These are phyloP conservation scores for Stichodactyla mertensii DNA, from an alignment of 64 coral and sea anemone species.

Conservation along the genomic window DNA sequence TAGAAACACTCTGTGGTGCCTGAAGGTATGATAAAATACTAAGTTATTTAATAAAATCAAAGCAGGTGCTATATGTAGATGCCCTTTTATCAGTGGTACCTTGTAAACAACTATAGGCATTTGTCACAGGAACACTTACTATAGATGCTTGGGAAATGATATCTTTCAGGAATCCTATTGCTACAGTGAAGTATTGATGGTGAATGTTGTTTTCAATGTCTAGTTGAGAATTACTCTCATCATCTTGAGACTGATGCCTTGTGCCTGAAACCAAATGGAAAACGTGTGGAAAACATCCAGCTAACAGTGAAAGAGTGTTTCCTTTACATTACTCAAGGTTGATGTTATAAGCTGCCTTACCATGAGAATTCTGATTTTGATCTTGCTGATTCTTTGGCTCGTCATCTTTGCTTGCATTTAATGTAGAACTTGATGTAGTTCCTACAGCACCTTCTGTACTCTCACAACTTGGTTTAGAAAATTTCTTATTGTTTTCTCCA, in stretches of 20 bases:
- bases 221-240: not conserved
- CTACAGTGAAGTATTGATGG: slow-evolving; percentile 80
- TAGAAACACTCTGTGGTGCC: slow-evolving; percentile 73
- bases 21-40: not conserved
- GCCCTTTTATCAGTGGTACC: not conserved
- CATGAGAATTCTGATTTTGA: slow-evolving; percentile 3
- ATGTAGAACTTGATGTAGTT: not conserved
- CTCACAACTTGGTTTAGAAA: not conserved
- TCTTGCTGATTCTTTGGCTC: not conserved
- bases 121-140: slow-evolving; percentile 11
- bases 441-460: not conserved
- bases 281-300: not conserved
- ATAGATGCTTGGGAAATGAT: slow-evolving; percentile 60
- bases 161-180: slow-evolving; percentile 65
- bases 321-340: no score
- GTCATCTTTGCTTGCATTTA: not conserved
- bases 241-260: not conserved
- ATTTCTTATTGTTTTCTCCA: not conserved
- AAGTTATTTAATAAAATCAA: not conserved
- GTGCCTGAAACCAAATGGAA: not conserved
- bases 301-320: no score
- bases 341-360: not conserved
- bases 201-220: slow-evolving; percentile 39
- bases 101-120: not conserved
- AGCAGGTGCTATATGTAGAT: not conserved